Percentiles rank a stretch among this genome's conserved stretches.
These are phyloP conservation scores for Meriones unguiculatus DNA, from an alignment of 2,113 vertebrate species.

Conservation along the genomic window DNA sequence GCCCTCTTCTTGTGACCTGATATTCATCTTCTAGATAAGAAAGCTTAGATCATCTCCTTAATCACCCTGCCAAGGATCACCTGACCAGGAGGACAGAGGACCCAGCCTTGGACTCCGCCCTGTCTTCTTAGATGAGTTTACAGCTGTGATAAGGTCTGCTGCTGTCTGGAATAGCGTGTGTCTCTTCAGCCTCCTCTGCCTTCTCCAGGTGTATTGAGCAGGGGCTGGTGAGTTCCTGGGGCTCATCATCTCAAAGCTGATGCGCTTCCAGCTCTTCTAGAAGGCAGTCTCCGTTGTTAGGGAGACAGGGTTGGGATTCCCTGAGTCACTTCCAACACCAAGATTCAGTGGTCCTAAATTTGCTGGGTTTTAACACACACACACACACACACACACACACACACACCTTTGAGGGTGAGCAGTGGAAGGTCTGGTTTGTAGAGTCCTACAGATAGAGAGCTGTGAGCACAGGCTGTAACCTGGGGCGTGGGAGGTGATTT, in stretches of 20 bases:
- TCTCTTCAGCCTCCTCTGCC: background rate
- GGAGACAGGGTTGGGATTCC: background rate
- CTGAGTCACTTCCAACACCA: background rate
- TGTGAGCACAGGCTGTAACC: background rate
- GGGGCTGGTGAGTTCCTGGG: background rate
- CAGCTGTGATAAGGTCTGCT: background rate
- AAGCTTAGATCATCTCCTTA: background rate
- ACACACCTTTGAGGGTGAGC: background rate
- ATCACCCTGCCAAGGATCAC: background rate
- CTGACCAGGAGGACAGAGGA: background rate
- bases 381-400: background rate
- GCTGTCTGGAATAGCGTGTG: background rate
- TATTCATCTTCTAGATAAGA: constrained; percentile 16
- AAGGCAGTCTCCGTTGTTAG: background rate
- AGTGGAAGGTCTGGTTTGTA: background rate
- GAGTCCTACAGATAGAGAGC: background rate
- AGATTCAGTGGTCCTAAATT: background rate
- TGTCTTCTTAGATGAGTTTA: background rate
- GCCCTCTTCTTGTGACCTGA: background rate
- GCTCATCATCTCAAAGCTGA: no score
- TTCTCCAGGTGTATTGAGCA: background rate
- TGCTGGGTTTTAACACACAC: background rate
- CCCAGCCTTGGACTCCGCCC: background rate
- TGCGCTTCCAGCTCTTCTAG: background rate
- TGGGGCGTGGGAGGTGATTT: background rate